Percentiles rank a stretch among this genome's conserved stretches.
phyloP scores from a whole-genome alignment of 2,797 vertebrate species.

The Prionace glauca region DNA sequence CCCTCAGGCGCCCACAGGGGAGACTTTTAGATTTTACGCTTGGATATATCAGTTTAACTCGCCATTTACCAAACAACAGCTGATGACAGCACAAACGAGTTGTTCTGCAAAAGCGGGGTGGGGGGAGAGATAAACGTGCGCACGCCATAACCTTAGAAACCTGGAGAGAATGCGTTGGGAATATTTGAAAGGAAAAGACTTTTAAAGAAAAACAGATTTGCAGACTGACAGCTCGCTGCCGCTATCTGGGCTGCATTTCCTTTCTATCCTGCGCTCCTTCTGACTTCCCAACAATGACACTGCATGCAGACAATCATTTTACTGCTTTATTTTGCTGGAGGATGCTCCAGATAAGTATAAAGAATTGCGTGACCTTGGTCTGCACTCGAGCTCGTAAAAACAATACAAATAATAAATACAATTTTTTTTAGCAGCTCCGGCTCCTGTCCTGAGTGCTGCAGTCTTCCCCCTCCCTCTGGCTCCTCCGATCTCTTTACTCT shows the following conservation, averaged over 20 bases:
- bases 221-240: slow-evolving; percentile 15
- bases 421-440: not conserved
- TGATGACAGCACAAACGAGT: slow-evolving; percentile 82
- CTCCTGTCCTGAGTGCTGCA: not conserved
- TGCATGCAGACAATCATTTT: not conserved
- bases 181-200: slow-evolving; percentile 41
- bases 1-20: slow-evolving; percentile 75
- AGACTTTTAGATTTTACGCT: slow-evolving; percentile 99
- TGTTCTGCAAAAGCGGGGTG: slow-evolving; percentile 50
- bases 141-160: slow-evolving; percentile 42
- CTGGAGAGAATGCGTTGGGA: slow-evolving; percentile 51
- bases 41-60: slow-evolving; percentile 99
- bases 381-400: not conserved
- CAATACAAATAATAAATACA: slow-evolving; percentile 22
- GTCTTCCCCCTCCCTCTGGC: not conserved
- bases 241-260: not conserved
- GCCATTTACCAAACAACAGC: slow-evolving; percentile 88
- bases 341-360: not conserved
- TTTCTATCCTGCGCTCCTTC: not conserved
- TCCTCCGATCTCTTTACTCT: not conserved
- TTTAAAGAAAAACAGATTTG: not conserved
- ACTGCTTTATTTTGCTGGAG: not conserved
- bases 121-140: slow-evolving; percentile 39
- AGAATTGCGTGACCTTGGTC: slow-evolving; percentile 25
- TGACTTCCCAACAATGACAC: slow-evolving; percentile 1